Conservation (phyloP, 2,113 vertebrate species). For the Platanista minor region DNA sequence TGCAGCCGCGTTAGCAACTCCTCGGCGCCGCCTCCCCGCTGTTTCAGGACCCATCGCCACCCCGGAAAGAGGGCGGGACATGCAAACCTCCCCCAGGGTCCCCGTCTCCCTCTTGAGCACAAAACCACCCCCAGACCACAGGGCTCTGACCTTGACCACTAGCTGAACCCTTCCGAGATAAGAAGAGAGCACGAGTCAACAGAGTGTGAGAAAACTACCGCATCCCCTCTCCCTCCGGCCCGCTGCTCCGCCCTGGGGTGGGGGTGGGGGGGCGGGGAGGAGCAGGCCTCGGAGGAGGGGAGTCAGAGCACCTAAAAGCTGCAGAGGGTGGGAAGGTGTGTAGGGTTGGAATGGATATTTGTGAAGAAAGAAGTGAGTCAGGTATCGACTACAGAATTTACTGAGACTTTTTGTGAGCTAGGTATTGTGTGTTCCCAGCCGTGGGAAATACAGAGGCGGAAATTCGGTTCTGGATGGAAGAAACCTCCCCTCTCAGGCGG, state of each 20-base stretch:
- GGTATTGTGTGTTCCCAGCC: background rate
- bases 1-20: background rate
- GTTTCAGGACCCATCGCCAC: background rate
- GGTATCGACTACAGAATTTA: background rate
- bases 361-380: background rate
- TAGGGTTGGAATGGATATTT: background rate
- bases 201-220: background rate
- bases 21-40: background rate
- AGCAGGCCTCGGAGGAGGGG: background rate
- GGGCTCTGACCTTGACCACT: background rate
- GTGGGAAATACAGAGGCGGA: background rate
- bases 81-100: background rate
- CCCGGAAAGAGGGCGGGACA: background rate
- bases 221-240: background rate
- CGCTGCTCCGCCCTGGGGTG: background rate
- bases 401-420: background rate
- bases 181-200: background rate
- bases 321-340: background rate
- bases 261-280: too few relatives aligned
- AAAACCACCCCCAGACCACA: background rate
- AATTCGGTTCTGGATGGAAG: background rate
- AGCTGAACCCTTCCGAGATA: background rate
- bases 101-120: background rate
- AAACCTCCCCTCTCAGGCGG: background rate
- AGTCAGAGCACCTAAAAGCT: background rate